These are phyloP conservation scores for Caloenas nicobarica DNA, from an alignment of 2,113 vertebrate species.

Conservation along the genomic window DNA sequence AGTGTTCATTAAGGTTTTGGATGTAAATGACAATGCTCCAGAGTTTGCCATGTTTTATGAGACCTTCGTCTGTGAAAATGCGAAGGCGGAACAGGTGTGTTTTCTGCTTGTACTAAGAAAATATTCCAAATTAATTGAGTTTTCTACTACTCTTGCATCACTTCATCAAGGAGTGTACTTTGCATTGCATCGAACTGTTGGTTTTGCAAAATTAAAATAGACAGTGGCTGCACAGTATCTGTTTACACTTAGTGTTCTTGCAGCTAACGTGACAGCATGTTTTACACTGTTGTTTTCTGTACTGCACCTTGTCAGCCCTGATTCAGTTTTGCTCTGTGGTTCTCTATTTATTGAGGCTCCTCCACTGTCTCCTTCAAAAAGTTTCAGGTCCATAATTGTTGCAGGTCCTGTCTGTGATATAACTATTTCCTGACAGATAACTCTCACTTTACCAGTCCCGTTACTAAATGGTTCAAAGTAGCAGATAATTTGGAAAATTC, in stretches of 20 bases:
- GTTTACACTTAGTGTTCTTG: neutral
- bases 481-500: neutral
- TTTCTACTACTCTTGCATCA: neutral
- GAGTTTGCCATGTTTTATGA: slow-evolving; percentile 90
- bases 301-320: neutral
- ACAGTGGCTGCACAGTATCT: neutral
- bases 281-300: slow-evolving; percentile 14
- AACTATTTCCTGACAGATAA: neutral
- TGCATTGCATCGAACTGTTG: neutral
- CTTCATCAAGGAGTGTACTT: neutral
- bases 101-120: neutral
- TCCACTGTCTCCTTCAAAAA: neutral
- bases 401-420: neutral
- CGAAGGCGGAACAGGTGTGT: slow-evolving; percentile 91
- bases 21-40: slow-evolving; percentile 94
- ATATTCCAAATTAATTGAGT: neutral
- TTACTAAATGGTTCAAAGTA: neutral
- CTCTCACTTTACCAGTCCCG: neutral
- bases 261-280: neutral
- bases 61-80: slow-evolving; percentile 94
- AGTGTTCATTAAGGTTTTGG: slow-evolving; percentile 88
- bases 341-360: neutral
- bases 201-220: slow-evolving; percentile 20
- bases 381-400: neutral
- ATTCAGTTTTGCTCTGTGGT: neutral